Base-by-base conservation (phyloP, 2,797 vertebrate species). In the Eulemur albifrons region DNA sequence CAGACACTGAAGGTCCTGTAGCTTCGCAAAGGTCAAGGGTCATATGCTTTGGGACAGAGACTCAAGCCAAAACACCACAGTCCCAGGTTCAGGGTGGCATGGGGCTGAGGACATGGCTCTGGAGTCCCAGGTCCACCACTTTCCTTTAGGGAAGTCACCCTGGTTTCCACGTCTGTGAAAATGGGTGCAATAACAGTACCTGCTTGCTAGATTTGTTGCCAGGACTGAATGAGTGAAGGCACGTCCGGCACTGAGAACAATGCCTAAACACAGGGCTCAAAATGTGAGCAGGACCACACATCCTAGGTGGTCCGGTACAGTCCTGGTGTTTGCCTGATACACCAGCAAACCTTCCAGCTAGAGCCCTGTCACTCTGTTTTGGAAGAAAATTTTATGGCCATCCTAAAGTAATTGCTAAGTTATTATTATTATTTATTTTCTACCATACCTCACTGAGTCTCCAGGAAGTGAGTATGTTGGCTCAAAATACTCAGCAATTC, bases 381-480 rank as follows among this genome's bases (percentile, higher is more conserved):
- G 61, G 94, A 92, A 96, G 50, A 59, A 93, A 89, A 52, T 27
- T 82, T 38, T 54, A 76, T 32, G 61, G 52, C 43, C 38, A 90
- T 52, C 57, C 65, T 90, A 84, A 95, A 85, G 52, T 69, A 94
- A 90, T 25, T 83, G 70, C 45, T 90, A 75, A 91, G 73, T 90
- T 12, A 13, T 25, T 80, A 21, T 40, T 92, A 57, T 69, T 93
- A 93, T 80, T 94, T 94, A 80, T 76, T 97, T 96, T 54, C 93
- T 23, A 43, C 48, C 57, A 40, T 23, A 63, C 57, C 85, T 75
- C 59, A 54, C 35, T 30, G 67, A 84, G 84, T 73, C 85, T 92
- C 61, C 79, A 96, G 82, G 67, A 96, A 90, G 73, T 88, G 32
- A 77, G 48, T 17, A 35, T 17, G 11, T 54, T 43, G 76, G 10